Conservation (phyloP, 2,797 vertebrate species). For the Amblyraja radiata region DNA sequence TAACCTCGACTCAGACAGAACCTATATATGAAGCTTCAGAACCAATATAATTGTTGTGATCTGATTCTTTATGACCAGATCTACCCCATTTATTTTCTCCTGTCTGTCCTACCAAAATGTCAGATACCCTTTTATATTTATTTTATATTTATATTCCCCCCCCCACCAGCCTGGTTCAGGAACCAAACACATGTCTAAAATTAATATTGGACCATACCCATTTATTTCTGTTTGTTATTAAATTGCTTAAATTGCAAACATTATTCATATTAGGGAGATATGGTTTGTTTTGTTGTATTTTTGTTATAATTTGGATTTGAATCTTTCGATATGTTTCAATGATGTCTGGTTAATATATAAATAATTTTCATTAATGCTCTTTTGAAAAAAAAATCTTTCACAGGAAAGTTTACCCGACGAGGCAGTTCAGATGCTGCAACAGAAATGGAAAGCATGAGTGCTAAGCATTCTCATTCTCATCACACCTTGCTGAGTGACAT, state of each 20-base stretch:
- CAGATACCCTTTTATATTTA: too few species aligned
- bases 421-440: slow-evolving; percentile 87
- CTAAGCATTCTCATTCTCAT: slow-evolving; percentile 88
- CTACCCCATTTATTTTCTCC: too few species aligned
- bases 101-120: too few species aligned
- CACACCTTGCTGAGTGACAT: slow-evolving; percentile 83
- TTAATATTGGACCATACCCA: too few species aligned
- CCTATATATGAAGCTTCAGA: too few species aligned
- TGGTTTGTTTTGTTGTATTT: neutral
- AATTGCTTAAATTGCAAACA: neutral
- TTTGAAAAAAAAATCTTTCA: neutral
- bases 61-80: too few species aligned
- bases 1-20: too few species aligned
- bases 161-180: too few species aligned
- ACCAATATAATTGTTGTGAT: too few species aligned
- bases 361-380: neutral
- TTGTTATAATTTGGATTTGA: neutral
- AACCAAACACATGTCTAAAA: too few species aligned
- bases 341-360: neutral
- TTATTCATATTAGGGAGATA: too few species aligned
- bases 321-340: neutral
- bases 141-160: too few species aligned
- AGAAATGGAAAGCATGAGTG: slow-evolving; percentile 84
- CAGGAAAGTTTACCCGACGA: slow-evolving; percentile 84
- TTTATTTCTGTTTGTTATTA: neutral